phyloP scores from a whole-genome alignment of 2,888 invertebrate species.

The Ischnus inquisitorius region DNA sequence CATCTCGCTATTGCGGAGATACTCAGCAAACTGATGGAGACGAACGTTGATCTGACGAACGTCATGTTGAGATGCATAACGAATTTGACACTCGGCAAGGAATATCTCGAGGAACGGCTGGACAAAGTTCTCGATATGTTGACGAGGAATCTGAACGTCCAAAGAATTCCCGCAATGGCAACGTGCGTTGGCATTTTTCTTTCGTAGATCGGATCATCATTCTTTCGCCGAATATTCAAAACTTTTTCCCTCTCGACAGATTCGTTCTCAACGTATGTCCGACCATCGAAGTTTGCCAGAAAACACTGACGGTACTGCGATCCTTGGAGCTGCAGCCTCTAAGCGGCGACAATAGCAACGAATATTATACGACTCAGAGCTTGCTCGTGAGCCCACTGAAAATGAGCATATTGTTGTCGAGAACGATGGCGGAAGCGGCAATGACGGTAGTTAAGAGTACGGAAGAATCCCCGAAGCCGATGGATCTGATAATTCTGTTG shows the following conservation, averaged over 20 bases:
- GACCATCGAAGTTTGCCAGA: constrained; percentile 78
- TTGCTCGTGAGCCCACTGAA: constrained; percentile 88
- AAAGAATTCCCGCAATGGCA: constrained; percentile 81
- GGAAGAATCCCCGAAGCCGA: constrained; percentile 88
- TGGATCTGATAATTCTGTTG: constrained; percentile 90
- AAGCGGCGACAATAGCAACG: constrained; percentile 85
- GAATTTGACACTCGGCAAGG: constrained; percentile 88
- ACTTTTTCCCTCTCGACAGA: constrained; percentile 85
- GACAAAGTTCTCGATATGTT: constrained; percentile 88
- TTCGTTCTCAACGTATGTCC: constrained; percentile 87
- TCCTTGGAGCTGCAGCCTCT: constrained; percentile 79
- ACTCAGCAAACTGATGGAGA: constrained; percentile 88
- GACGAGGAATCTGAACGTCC: constrained; percentile 81
- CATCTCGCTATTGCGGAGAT: constrained; percentile 88
- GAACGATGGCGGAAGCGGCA: constrained; percentile 87
- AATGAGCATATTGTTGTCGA: constrained; percentile 87
- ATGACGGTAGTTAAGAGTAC: constrained; percentile 87
- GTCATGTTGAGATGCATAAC: constrained; percentile 90
- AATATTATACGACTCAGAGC: constrained; percentile 88
- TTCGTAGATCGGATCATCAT: background rate
- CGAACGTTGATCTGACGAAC: constrained; percentile 87
- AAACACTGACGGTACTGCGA: constrained; percentile 78
- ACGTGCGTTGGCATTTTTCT: constrained; percentile 74
- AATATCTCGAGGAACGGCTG: constrained; percentile 87
- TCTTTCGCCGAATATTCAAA: constrained; percentile 13